phyloP scores from a whole-genome alignment of 2,113 vertebrate genomes.

The Narcine bancroftii region DNA sequence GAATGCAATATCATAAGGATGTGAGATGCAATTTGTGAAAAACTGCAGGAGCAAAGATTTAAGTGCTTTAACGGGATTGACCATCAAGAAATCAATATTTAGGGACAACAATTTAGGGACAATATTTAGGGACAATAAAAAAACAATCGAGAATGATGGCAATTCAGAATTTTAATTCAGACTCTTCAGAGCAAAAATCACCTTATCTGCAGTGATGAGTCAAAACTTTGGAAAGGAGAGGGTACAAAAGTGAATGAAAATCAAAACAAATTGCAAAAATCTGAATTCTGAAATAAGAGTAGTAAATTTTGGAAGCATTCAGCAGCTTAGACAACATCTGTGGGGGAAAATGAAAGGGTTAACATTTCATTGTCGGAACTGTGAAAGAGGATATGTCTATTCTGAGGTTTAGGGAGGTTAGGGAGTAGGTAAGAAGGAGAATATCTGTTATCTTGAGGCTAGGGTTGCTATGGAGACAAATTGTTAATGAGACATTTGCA shows the following conservation, averaged over 20 bases:
- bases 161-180: neutral
- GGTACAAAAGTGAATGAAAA: neutral
- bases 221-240: neutral
- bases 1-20: neutral
- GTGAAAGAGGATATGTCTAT: no score
- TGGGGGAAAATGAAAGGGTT: no score
- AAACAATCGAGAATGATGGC: neutral
- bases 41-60: neutral
- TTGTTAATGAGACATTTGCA: no score
- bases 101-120: neutral
- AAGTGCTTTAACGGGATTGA: neutral
- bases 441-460: no score
- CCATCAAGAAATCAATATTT: neutral
- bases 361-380: no score
- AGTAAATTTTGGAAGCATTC: no score
- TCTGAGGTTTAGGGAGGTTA: no score
- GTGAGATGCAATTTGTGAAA: neutral
- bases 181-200: neutral
- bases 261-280: no score
- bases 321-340: no score
- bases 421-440: no score
- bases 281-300: no score
- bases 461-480: no score
- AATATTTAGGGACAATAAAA: neutral
- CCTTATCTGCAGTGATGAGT: neutral